These are phyloP conservation scores for Ochlodes sylvanus DNA, from an alignment of 2,888 invertebrate species.

Conservation along the genomic window DNA sequence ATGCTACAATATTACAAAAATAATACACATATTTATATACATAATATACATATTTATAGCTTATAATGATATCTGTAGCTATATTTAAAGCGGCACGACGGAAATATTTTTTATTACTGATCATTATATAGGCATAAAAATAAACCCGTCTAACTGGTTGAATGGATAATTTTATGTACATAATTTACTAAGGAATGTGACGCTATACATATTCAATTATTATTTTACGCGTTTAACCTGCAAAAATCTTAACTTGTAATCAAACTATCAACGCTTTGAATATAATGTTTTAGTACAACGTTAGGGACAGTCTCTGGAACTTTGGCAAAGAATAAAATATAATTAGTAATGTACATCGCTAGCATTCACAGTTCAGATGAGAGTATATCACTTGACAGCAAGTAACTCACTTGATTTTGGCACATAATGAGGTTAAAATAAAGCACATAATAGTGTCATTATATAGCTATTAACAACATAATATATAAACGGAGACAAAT, in stretches of 20 bases:
- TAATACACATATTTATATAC: too few species aligned
- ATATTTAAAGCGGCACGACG: too few species aligned
- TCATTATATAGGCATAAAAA: too few species aligned
- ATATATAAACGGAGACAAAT: slow-evolving; percentile 24
- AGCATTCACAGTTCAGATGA: slow-evolving; percentile 43
- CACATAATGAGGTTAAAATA: slow-evolving; percentile 40
- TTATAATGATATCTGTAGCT: too few species aligned
- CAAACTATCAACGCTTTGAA: slow-evolving; percentile 6
- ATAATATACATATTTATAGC: too few species aligned
- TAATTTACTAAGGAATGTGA: not conserved
- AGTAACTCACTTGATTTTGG: slow-evolving; percentile 40
- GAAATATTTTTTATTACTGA: too few species aligned
- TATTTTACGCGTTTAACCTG: not conserved
- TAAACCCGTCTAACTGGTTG: too few species aligned
- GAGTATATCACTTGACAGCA: slow-evolving; percentile 41
- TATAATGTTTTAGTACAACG: slow-evolving; percentile 15
- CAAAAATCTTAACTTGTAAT: slow-evolving; percentile 19
- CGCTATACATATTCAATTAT: too few species aligned
- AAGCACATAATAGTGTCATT: slow-evolving; percentile 42
- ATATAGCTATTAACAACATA: slow-evolving; percentile 37
- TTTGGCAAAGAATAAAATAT: not conserved
- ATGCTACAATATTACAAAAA: too few species aligned
- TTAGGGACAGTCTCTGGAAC: slow-evolving; percentile 9
- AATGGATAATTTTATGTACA: not conserved
- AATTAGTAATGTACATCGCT: slow-evolving; percentile 27